phyloP scores from a whole-genome alignment of 2,888 invertebrate genomes.

The Blomia tropicalis region DNA sequence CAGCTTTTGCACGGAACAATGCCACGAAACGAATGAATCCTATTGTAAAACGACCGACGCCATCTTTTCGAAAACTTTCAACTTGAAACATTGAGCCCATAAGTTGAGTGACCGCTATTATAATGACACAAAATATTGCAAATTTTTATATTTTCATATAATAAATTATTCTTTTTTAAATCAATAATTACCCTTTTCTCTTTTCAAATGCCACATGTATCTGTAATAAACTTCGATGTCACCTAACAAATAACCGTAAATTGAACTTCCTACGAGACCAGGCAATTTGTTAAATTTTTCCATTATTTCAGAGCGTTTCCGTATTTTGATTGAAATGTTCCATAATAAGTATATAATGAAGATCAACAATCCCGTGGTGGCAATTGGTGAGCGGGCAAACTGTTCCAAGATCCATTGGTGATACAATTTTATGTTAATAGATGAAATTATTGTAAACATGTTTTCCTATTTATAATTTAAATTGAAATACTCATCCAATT shows the following conservation, averaged over 20 bases:
- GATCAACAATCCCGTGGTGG: not conserved
- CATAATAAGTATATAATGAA: not conserved
- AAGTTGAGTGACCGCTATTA: not conserved
- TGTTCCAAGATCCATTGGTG: not conserved
- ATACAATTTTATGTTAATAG: not conserved
- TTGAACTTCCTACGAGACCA: not conserved
- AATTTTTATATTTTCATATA: not conserved
- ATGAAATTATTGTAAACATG: not conserved
- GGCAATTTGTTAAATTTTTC: not conserved
- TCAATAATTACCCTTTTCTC: not conserved
- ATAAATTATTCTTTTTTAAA: not conserved
- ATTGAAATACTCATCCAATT: not conserved
- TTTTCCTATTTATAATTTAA: not conserved
- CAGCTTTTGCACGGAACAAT: not conserved
- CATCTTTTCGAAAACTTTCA: not conserved
- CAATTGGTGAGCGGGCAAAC: not conserved
- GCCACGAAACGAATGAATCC: not conserved
- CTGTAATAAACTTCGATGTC: constrained; percentile 3
- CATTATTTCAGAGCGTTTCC: not conserved
- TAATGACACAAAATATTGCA: too few relatives aligned
- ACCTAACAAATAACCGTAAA: not conserved
- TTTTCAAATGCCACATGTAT: constrained; percentile 2
- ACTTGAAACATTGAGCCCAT: not conserved
- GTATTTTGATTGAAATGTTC: not conserved
- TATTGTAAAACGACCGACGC: not conserved